Percentiles rank a stretch among this genome's conserved stretches.
Evolutionary conservation across 2,113 vertebrate genomes (phyloP).

Genomic region (Sylvietta virens): DNA sequence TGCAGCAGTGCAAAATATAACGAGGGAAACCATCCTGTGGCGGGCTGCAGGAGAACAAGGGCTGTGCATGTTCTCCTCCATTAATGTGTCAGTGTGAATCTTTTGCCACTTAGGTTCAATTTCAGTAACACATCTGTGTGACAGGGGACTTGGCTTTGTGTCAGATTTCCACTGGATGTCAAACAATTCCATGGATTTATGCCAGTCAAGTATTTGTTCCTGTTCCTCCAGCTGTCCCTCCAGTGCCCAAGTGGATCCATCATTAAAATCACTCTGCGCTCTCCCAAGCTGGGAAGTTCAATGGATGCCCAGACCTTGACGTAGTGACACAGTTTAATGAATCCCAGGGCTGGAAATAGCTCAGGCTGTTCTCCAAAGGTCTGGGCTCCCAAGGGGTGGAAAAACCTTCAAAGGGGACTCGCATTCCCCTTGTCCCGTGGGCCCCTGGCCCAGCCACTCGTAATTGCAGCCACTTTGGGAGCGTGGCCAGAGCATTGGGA

Average conservation of each 20-base stretch:
- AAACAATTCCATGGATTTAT: conserved; percentile 12
- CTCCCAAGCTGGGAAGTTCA: conserved; percentile 11
- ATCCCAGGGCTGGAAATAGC: conserved; percentile 3
- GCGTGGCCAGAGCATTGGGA: background rate
- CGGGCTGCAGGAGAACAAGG: background rate
- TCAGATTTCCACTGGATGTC: background rate
- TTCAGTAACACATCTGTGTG: background rate
- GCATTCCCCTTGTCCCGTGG: background rate
- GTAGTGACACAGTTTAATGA: background rate
- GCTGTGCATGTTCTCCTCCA: background rate
- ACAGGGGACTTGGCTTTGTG: background rate
- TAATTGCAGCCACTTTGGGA: background rate
- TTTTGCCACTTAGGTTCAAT: background rate
- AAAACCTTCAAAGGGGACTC: background rate
- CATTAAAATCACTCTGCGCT: background rate
- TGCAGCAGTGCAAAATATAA: background rate
- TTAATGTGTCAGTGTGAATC: background rate
- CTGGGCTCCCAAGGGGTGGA: background rate
- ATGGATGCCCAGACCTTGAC: background rate
- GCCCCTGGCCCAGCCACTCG: background rate
- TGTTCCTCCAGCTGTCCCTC: background rate
- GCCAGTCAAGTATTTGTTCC: background rate
- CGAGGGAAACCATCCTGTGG: background rate
- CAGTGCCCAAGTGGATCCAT: background rate
- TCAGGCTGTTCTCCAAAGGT: background rate